A percentile compares a stretch with the other conserved stretches of the same genome.
These are phyloP conservation scores for Tenebrosternarchus preto DNA, from an alignment of 2,113 vertebrate species.

Conservation along the genomic window DNA sequence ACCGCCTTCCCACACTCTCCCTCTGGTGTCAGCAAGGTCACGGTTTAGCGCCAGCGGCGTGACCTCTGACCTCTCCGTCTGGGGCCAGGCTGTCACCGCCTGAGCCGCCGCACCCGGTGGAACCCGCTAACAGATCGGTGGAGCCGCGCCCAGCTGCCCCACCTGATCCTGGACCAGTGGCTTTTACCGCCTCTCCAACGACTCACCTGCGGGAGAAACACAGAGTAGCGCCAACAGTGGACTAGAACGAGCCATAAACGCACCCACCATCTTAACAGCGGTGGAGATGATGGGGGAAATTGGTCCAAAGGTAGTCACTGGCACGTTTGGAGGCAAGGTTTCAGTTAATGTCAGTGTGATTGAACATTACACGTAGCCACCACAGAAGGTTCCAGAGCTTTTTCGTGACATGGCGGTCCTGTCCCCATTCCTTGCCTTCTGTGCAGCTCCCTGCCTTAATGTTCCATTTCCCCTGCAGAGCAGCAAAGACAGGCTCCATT, in stretches of 20 bases:
- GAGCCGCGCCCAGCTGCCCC: constrained; percentile 27
- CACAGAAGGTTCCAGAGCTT: neutral
- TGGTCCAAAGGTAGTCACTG: constrained; percentile 7
- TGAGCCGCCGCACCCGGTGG: no score
- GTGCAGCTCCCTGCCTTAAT: constrained; percentile 9
- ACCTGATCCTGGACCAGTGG: constrained; percentile 36
- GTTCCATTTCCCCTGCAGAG: constrained; percentile 8
- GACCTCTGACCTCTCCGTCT: constrained; percentile 47
- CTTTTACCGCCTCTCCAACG: constrained; percentile 45
- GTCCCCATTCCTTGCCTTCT: constrained; percentile 1
- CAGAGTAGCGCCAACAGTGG: constrained; percentile 20
- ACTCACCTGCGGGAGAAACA: constrained; percentile 50
- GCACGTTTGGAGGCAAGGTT: constrained; percentile 7
- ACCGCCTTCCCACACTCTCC: constrained; percentile 40
- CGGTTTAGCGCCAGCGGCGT: constrained; percentile 37
- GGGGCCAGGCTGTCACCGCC: constrained; percentile 43
- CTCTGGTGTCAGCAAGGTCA: constrained; percentile 38
- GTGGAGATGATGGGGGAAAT: constrained; percentile 21
- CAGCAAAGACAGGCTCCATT: constrained; percentile 25
- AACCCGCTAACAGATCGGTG: no score
- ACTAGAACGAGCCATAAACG: neutral
- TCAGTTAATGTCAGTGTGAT: constrained; percentile 17
- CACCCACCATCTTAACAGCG: neutral
- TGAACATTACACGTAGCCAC: constrained; percentile 21
- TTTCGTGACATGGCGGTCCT: neutral